Conservation (phyloP, 1,140 invertebrate genomes). For the Trialeurodes vaporariorum region DNA sequence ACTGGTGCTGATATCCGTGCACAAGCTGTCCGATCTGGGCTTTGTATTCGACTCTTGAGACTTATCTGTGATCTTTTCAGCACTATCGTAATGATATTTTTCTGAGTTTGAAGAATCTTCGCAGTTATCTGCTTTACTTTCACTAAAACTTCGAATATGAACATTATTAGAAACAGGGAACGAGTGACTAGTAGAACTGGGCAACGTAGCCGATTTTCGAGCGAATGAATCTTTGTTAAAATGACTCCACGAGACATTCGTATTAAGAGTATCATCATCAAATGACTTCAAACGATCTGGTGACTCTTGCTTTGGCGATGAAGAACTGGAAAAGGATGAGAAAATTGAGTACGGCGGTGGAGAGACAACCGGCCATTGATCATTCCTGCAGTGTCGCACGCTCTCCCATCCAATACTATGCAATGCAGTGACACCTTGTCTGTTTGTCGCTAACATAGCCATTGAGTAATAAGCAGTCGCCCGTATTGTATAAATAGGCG, state of each 20-base stretch:
- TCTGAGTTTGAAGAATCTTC: slow-evolving; percentile 9
- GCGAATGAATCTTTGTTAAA: slow-evolving; percentile 15
- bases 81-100: slow-evolving; percentile 3
- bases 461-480: slow-evolving; percentile 82
- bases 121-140: slow-evolving; percentile 26
- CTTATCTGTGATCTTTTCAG: slow-evolving; percentile 9
- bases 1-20: slow-evolving; percentile 64
- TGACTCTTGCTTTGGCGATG: background rate
- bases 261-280: background rate
- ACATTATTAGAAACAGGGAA: slow-evolving; percentile 10
- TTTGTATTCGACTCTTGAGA: slow-evolving; percentile 2
- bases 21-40: slow-evolving; percentile 25
- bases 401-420: slow-evolving; percentile 33
- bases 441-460: slow-evolving; percentile 68
- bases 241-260: background rate
- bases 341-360: slow-evolving; percentile 3
- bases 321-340: background rate
- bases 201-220: slow-evolving; percentile 23
- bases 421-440: slow-evolving; percentile 63
- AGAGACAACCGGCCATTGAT: slow-evolving; percentile 59
- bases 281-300: background rate
- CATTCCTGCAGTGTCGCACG: slow-evolving; percentile 64
- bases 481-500: slow-evolving; percentile 71
- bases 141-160: slow-evolving; percentile 28
- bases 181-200: slow-evolving; percentile 14